Evolutionary conservation across 2,113 vertebrate genomes (phyloP).

Genomic region (Phoenicopterus ruber): DNA sequence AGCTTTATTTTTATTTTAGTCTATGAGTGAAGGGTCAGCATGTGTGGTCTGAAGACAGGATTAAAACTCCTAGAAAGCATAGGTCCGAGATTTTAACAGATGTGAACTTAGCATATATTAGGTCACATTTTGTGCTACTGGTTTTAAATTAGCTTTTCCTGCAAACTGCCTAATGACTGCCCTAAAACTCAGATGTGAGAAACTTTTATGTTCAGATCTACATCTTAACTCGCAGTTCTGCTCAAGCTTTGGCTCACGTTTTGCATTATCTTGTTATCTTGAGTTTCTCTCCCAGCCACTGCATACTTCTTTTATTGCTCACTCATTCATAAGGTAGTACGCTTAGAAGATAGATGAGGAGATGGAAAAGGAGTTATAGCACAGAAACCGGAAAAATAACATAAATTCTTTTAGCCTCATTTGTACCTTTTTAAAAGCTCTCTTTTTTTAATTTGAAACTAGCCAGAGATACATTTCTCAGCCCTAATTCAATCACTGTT

Average conservation of each 20-base stretch:
- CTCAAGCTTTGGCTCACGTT: not conserved
- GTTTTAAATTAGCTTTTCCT: not conserved
- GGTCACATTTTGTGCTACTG: not conserved
- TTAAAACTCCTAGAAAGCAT: not conserved
- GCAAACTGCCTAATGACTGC: not conserved
- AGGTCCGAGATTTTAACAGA: not conserved
- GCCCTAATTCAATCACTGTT: not conserved
- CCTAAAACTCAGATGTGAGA: not conserved
- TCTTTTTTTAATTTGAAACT: not conserved
- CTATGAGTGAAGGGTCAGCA: not conserved
- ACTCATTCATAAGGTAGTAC: slow-evolving; percentile 50
- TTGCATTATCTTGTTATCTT: slow-evolving; percentile 44
- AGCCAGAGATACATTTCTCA: slow-evolving; percentile 21
- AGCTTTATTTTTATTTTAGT: not conserved
- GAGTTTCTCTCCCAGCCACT: slow-evolving; percentile 36
- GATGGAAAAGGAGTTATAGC: slow-evolving; percentile 34
- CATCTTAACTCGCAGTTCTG: not conserved
- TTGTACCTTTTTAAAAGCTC: slow-evolving; percentile 36
- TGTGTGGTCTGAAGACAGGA: not conserved
- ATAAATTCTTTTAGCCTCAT: slow-evolving; percentile 50
- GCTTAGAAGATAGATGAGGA: slow-evolving; percentile 46
- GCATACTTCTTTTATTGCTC: slow-evolving; percentile 63
- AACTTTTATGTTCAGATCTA: not conserved
- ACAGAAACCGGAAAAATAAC: slow-evolving; percentile 56
- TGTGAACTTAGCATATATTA: not conserved